Evolutionary conservation across 2,113 vertebrate genomes (phyloP), one percentile per base, ranked within the genome.

Genomic region (Eclectus roratus): DNA sequence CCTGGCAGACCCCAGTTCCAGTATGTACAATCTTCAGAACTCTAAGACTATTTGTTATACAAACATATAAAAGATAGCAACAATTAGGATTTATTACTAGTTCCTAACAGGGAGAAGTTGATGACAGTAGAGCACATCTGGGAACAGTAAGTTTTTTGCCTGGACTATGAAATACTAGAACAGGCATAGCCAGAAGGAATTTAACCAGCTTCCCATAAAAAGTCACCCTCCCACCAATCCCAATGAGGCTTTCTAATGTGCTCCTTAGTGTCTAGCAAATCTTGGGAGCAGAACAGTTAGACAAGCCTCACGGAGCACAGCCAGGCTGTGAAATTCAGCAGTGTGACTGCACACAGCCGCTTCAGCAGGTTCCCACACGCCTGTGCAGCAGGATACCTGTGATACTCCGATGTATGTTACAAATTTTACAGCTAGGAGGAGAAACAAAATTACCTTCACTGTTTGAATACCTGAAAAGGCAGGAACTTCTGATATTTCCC

Each of bases 171-270:
- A 90, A 27, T 55, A 53, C 33, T 72, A 39, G 4, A 50, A 80
- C 19, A 69, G 24, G 19, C 79, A 61, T 1, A 88, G 53, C 9
- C 49, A 12, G 35, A 44, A 77, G 55, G 37, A 73, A 90, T 73
- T 73, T 50, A 70, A 93, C 46, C 17, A 73, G 31, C 24, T 64
- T 87, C 35, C 60, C 31, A 20, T 53, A 53, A 79, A 80, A 88
- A 86, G n/a, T 17, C 53, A 70, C 53, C 68, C 43, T 90, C 43
- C 55, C 64, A 83, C 4, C 33, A 88, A 20, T 10, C 25, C 72
- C 7, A 15, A 0, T 0, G 12, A 80, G 53, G 37, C 41, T 72
- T 91, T 76, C 29, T 73, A 69, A 58, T 0, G 0, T 11, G 11
- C 41, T 83, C 4, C 0, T 58, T 73, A n/a, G 31, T 12, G 7